A percentile compares a stretch with the other conserved stretches of the same genome.
These are phyloP conservation scores for Danionella dracula DNA, from an alignment of 2,797 vertebrate species.

Conservation along the genomic window DNA sequence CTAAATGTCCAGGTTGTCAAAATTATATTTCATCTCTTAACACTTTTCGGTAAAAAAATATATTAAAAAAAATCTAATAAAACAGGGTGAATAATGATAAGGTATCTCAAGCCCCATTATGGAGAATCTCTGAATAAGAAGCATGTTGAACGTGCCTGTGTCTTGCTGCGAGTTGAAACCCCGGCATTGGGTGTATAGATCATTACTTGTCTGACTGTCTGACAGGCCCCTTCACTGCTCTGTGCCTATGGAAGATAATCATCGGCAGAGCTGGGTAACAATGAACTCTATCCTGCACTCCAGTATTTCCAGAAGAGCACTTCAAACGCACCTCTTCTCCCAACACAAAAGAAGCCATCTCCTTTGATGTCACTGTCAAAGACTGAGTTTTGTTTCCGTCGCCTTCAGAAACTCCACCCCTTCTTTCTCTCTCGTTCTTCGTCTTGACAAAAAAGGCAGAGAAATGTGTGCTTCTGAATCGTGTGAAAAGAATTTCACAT, in stretches of 20 bases:
- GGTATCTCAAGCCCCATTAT: conserved; percentile 20
- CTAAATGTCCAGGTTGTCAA: conserved; percentile 5
- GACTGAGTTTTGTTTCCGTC: conserved; percentile 71
- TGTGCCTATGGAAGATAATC: conserved; percentile 70
- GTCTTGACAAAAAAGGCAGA: conserved; percentile 12
- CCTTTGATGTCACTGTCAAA: conserved; percentile 77
- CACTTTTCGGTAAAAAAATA: conserved; percentile 5
- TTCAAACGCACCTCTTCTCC: conserved; percentile 72
- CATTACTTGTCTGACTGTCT: conserved; percentile 71
- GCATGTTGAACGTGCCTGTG: conserved; percentile 33
- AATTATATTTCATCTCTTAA: background rate
- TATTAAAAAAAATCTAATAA: too few species aligned
- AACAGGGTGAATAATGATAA: conserved; percentile 28
- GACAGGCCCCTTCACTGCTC: conserved; percentile 70
- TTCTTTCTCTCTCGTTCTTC: conserved; percentile 35
- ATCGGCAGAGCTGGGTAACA: conserved; percentile 66
- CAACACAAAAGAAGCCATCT: conserved; percentile 71
- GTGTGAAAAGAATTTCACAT: conserved; percentile 66
- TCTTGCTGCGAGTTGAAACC: conserved; percentile 31
- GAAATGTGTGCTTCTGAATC: conserved; percentile 61
- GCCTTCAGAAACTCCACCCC: conserved; percentile 64
- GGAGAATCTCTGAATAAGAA: conserved; percentile 27
- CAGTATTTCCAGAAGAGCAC: conserved; percentile 70
- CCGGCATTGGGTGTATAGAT: conserved; percentile 68
- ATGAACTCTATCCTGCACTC: conserved; percentile 71